Base-by-base conservation (phyloP, 2,888 invertebrate species). In the Sialis fuliginosa region DNA sequence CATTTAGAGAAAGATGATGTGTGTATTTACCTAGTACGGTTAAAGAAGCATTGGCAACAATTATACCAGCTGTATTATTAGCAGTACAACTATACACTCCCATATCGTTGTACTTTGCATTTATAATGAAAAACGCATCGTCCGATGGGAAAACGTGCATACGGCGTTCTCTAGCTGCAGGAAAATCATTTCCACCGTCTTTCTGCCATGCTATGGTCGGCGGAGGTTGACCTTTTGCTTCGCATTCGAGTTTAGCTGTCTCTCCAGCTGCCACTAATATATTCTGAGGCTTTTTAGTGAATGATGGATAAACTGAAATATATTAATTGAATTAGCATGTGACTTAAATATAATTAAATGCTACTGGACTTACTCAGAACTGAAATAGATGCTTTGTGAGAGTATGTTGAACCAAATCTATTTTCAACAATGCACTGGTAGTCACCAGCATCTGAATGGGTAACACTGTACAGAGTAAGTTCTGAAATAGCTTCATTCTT, bases 71-170 rank as follows among this genome's bases (percentile, higher is more conserved):
- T 40, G 80, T 74, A 65, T 93, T 96, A 57, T 80, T 78, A 1
- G 95, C 96, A 6, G 84, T 90, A 65, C 95, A 96, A 45, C 88
- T 91, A 61, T 96, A 96, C 33, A 89, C 72, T 1, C 96, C 96
- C 66, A 86, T 84, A 60, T 96, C 96, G 34, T 77, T 75, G 1
- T 81, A 75, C 63, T 89, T 90, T 22, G 89, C 88, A 66, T 89
- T 81, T n/a, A 89, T 77, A 55, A 96, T 95, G 60, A 91, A 89
- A 62, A 93, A 89, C 2, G 85, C 80, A 62, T 92, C 88, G 60
- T 95, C 93, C 33, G 80, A 78, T 1, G 89, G 85, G 77, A 91
- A 86, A 42, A 93, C 88, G 65, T 88, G 86, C 81, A 96, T 85
- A 35, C 95, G 72, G 41, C 93, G 75, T 62, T 96, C 93, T 54